Evolutionary conservation across 1,140 invertebrate genomes (phyloP), one percentile per base, ranked within the genome.

Genomic region (Ceratina calcarata): DNA sequence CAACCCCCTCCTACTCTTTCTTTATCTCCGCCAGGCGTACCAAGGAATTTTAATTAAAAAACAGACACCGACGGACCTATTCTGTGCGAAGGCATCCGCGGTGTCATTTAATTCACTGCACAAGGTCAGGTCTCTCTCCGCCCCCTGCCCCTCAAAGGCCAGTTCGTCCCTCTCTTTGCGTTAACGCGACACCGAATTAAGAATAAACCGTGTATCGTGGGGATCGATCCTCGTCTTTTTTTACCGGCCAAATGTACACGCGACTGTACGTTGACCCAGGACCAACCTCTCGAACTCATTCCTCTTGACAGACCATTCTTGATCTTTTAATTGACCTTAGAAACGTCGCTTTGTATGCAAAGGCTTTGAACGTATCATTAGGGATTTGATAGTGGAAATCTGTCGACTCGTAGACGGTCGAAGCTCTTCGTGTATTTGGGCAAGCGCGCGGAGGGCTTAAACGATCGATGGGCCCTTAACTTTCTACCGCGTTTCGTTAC

Each of bases 401-500:
- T 37, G 32, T 37, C 32, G 6, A 6, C 6, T 37, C 32, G 37
- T 7, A 45, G 37, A 45, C 10, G 37, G 37, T 45, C 37, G 37
- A 6, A 37, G 53, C 53, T 55, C 53, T 15, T 15, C 8, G 55
- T 57, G 15, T 57, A 57, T 57, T n/a, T 12, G 79, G 75, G 70
- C 69, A 81, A 81, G 83, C 82, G 82, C 82, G 82, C 75, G 71
- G 74, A 86, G 49, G 80, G 80, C 70, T 86, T 82, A 71, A 85
- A 83, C 86, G 86, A 88, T 88, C 86, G 86, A 88, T 88, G 86
- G 79, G 64, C 81, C 86, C 86, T 88, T 87, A 78, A 82, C 72
- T 66, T 76, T 83, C 78, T 77, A 87, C 86, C 79, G 87, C 82
- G 84, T 88, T 88, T 82, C 84, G 62, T 86, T 86, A 82, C 83